Base-by-base conservation (phyloP, 2,113 vertebrate genomes). In the Rhizomys pruinosus region DNA sequence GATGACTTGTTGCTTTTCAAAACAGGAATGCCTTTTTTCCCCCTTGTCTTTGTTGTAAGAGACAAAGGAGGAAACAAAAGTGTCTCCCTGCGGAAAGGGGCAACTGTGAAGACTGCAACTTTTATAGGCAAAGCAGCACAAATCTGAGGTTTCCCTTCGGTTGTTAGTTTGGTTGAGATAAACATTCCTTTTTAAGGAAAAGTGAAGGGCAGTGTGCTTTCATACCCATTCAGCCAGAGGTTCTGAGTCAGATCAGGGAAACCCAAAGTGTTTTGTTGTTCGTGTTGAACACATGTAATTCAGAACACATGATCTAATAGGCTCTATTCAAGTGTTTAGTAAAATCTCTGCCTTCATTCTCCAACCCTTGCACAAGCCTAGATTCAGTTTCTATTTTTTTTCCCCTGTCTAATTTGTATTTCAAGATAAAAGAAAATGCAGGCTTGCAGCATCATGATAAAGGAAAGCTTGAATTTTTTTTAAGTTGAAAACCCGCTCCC, bases 1-100 rank as follows among this genome's bases (percentile, higher is more conserved):
- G 97, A 97, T 98, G 97, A 98, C 98, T 98, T 98, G 98, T 98
- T 98, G 98, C 98, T 98, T 98, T 98, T 98, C 96, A 95, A 94
- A 97, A 97, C 87, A 93, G 95, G 97, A 98, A 97, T 96, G 97
- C 87, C 93, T 97, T 97, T 97, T 97, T 97, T 81, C 37, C 95
- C 78, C 92, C 97, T 93, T 97, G 97, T 98, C 98, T 98, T 98
- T 98, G 98, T 98, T 98, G 92, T 96, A 96, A 97, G 98, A 98
- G 97, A 98, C 98, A 98, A 98, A 98, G 95, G 95, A 97, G 96
- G 95, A 97, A 98, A 98, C 97, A 98, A 97, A 98, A 98, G 97
- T 98, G 97, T 98, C 98, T 98, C 98, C 96, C 9, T 93, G 93
- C 95, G 96, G 97, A 97, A 98, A 97, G 96, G 97, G 97, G 7